Base-by-base conservation (phyloP, 2,797 vertebrate genomes). In the Podargus strigoides region DNA sequence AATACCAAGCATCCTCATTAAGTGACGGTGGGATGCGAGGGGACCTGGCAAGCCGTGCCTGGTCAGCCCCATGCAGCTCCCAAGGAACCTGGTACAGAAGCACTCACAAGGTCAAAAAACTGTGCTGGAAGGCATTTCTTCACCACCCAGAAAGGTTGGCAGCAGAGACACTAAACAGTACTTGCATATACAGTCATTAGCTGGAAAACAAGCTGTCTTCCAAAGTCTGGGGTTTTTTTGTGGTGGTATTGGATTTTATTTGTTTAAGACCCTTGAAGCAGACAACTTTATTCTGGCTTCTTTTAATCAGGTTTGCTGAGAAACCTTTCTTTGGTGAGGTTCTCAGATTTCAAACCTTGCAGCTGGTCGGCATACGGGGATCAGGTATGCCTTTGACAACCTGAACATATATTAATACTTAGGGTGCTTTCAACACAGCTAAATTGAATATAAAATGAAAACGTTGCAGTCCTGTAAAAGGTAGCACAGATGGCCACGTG, bases 381-480 rank as follows among this genome's bases (percentile, higher is more conserved):
- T 44, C 46, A 80, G 10, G 10, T n/a, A 28, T 9, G 16, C 8
- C 12, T 67, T 28, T 41, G 49, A 46, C 27, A 44, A 63, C 26
- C 39, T 76, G 53, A 63, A 53, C 14, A 10, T 62, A n/a, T 17
- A n/a, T 47, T 52, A 75, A 28, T 49, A 27, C 14, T 80, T 41
- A 17, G 2, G 8, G 28, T 85, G 26, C 27, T 85, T 81, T 69
- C 23, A 53, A 2, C 12, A 42, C 5, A 14, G 47, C 7, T 76
- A 46, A 87, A 79, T 0, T 19, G 30, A 88, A 14, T 14, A 16
- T 22, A 52, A 49, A 39, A 14, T 9, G 11, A 17, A 83, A 68
- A 26, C 0, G 0, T 4, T 28, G 23, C 14, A 30, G 2, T 30
- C 18, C 42, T 37, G 16, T 9, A 6, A 41, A 56, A 37, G 36